Evolutionary conservation across 2,888 invertebrate genomes (phyloP), one percentile per base, ranked within the genome.

Genomic region (Andrena haemorrhoa): DNA sequence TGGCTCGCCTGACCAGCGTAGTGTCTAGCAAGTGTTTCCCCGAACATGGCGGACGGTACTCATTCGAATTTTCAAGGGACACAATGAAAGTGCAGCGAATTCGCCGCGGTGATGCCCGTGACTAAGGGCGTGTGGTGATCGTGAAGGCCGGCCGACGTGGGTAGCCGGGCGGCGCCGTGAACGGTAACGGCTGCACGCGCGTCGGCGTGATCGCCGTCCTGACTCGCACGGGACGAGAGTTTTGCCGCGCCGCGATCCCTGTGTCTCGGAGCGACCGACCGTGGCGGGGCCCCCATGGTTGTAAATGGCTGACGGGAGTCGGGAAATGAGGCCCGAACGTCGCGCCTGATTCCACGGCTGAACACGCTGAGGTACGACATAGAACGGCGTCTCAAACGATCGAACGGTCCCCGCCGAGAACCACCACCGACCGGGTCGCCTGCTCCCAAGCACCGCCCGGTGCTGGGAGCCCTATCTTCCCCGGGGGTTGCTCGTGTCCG

Each of bases 291-390:
- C 89, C 90, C 88, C 90, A 89, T 90, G 89, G 81, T 90, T 84
- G 87, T 86, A 90, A 92, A 92, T 90, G 92, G 90, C 92, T 90
- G 91, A 91, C 88, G 88, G 87, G 85, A 84, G 81, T 86, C 85
- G 85, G 87, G 84, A 85, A 88, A 91, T 90, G 90, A 92, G 89
- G 85, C 56, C 83, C 83, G 83, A 75, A 84, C 73, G 74, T 89
- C 77, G 82, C 85, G 86, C 86, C 76, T 90, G 87, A 90, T 90
- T 89, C 82, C 77, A 85, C 86, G 81, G 87, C 84, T 68, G 72
- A 78, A 78, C 79, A 89, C 78, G 84, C 83, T 82, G 80, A 90
- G 89, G 88, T 89, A 89, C 86, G 90, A 83, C 61, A 66, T 72
- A 63, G n/a, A 58, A 80, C 8, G 60, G 51, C 49, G 61, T 58